These are phyloP conservation scores for Nyctibius grandis DNA, from an alignment of 2,797 vertebrate genomes.

Conservation along the genomic window DNA sequence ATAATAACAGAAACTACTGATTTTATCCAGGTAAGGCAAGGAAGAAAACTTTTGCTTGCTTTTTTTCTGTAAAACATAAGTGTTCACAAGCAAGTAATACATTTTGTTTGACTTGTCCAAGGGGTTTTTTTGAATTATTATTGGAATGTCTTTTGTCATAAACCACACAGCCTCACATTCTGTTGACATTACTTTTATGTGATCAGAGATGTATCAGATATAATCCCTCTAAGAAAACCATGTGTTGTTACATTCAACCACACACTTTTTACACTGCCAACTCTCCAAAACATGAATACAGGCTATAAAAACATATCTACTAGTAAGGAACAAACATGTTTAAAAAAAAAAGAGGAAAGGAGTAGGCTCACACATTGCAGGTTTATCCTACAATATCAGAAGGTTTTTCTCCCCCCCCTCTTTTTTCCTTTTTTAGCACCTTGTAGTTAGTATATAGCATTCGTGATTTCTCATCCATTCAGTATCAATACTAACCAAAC, in stretches of 20 bases:
- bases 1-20: background rate
- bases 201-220: background rate
- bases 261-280: background rate
- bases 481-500: background rate
- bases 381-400: background rate
- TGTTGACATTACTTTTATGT: background rate
- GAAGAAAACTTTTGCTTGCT: background rate
- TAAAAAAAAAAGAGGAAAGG: background rate
- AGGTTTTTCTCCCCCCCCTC: fast-evolving
- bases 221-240: background rate
- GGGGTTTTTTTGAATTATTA: background rate
- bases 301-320: background rate
- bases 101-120: background rate
- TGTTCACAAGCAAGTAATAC: background rate
- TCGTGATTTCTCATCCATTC: background rate
- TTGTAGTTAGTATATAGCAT: background rate
- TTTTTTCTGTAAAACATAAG: background rate
- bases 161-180: background rate
- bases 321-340: background rate
- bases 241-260: background rate
- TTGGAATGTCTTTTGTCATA: background rate
- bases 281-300: background rate
- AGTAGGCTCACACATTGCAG: background rate
- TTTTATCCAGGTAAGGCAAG: background rate
- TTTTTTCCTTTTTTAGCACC: background rate